Evolutionary conservation across 2,888 invertebrate species (phyloP).

Genomic region (Cheilosia impressa): DNA sequence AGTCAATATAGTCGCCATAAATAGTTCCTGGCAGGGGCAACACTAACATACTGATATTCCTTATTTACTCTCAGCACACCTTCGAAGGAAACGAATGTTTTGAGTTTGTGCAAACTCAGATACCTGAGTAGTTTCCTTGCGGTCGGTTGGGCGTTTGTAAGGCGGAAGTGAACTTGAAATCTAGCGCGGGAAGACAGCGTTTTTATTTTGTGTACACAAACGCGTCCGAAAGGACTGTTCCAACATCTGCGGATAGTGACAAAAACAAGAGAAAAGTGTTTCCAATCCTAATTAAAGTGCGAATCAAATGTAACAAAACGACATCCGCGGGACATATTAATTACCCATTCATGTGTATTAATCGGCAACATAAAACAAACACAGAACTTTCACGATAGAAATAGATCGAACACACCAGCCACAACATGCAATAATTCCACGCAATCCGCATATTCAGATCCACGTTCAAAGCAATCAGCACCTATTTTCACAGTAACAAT

Average conservation of each 20-base stretch:
- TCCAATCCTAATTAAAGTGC: conserved; percentile 7
- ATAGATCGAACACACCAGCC: conserved; percentile 43
- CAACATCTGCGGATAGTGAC: not conserved
- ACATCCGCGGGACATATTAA: not conserved
- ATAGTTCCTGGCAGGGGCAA: conserved; percentile 54
- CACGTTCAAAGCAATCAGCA: conserved; percentile 1
- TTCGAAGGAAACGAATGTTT: conserved; percentile 30
- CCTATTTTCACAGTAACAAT: conserved; percentile 23
- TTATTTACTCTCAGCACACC: conserved; percentile 60
- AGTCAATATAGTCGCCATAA: conserved; percentile 68
- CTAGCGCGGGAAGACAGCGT: conserved; percentile 43
- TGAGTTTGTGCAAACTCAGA: conserved; percentile 53
- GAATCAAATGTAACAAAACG: conserved; percentile 12
- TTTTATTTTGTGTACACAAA: conserved; percentile 1
- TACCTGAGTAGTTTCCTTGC: conserved; percentile 60
- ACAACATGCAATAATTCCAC: conserved; percentile 56
- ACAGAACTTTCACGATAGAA: conserved; percentile 25
- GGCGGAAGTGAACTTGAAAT: conserved; percentile 33
- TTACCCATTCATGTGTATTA: not conserved
- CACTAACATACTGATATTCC: conserved; percentile 61
- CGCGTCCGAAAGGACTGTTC: too few relatives aligned
- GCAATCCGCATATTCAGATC: conserved; percentile 14
- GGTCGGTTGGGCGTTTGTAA: conserved; percentile 54
- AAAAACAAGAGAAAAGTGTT: not conserved
- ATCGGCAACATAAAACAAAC: conserved; percentile 10